Conservation (phyloP, 2,797 vertebrate species). For the Limnodromus scolopaceus region DNA sequence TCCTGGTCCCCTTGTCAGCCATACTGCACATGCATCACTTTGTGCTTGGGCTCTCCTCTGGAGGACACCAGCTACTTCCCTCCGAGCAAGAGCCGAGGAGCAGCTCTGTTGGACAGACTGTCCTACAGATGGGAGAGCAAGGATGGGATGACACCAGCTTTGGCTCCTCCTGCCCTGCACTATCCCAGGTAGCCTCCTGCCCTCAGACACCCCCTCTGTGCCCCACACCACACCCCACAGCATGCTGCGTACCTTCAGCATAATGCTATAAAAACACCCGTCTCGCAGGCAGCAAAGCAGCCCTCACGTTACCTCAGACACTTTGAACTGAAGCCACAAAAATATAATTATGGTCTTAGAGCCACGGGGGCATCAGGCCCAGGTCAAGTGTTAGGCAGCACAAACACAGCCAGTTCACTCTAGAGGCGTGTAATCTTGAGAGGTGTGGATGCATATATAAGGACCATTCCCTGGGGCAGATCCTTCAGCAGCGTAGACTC, state of each 20-base stretch:
- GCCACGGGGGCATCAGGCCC: neutral
- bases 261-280: slow-evolving; percentile 43
- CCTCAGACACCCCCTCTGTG: neutral
- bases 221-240: neutral
- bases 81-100: fast-evolving
- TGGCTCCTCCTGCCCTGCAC: slow-evolving; percentile 10
- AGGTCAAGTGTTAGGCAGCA: slow-evolving; percentile 33
- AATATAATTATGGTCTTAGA: slow-evolving; percentile 42
- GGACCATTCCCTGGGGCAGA: slow-evolving; percentile 21
- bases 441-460: neutral
- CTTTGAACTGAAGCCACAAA: slow-evolving; percentile 65
- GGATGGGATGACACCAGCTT: neutral
- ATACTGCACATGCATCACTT: neutral
- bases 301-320: slow-evolving; percentile 18
- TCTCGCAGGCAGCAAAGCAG: slow-evolving; percentile 63
- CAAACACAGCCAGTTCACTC: slow-evolving; percentile 24
- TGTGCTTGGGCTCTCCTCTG: neutral
- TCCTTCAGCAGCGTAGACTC: neutral
- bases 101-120: neutral
- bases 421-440: neutral
- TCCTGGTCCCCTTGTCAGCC: neutral
- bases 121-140: neutral
- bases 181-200: neutral
- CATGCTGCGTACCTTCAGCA: neutral
- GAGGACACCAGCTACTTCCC: neutral